phyloP scores from a whole-genome alignment of 2,113 vertebrate genomes.

The Cryptomyrus ogoouensis region DNA sequence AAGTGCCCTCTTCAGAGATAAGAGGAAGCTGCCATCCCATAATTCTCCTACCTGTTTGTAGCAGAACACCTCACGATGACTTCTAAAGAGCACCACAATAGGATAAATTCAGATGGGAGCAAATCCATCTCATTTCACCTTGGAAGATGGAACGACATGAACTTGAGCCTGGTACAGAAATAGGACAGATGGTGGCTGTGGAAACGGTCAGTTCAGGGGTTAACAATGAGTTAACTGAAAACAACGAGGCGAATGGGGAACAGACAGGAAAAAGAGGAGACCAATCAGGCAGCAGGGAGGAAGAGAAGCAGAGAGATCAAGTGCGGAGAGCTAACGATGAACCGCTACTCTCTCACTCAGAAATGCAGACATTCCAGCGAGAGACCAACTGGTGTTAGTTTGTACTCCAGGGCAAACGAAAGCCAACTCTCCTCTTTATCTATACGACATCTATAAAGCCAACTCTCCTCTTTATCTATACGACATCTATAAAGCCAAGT shows the following conservation, averaged over 20 bases:
- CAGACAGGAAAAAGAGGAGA: not conserved
- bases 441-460: not conserved
- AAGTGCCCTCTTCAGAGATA: not conserved
- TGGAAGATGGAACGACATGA: not conserved
- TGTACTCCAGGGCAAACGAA: not conserved
- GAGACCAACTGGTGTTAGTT: not conserved
- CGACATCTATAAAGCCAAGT: not conserved
- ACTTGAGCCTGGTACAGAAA: not conserved
- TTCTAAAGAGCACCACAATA: not conserved
- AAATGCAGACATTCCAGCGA: not conserved
- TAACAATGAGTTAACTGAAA: not conserved
- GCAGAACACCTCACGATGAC: not conserved
- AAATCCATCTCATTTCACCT: not conserved
- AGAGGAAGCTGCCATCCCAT: not conserved
- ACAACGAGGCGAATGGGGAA: not conserved
- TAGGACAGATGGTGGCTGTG: not conserved
- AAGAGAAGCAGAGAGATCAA: not conserved
- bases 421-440: not conserved
- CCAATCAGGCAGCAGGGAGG: not conserved
- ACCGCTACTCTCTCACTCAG: not conserved
- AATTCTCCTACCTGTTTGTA: not conserved
- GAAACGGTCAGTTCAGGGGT: not conserved
- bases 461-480: constrained; percentile 1
- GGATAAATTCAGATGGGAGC: not conserved
- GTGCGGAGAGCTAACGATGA: not conserved